Base-by-base conservation (phyloP, 2,113 vertebrate species). In the Patagioenas fasciata region DNA sequence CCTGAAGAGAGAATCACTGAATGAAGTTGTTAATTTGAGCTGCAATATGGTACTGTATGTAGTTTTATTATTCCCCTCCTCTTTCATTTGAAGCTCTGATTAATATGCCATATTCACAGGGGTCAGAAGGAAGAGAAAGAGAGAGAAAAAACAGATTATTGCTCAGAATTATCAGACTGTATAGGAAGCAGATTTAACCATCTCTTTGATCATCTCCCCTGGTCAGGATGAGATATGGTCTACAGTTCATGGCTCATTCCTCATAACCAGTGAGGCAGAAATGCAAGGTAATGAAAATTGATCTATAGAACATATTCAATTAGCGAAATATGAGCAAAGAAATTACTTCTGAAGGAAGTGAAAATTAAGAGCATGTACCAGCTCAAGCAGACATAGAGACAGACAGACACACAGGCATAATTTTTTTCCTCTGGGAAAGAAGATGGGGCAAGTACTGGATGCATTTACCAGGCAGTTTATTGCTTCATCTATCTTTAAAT, bases 231-330 rank as follows among this genome's bases (percentile, higher is more conserved):
- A 96, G 86, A 54, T 80, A 93, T 31, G 18, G 50, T 82, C 91
- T 81, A 13, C n/a, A 75, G 51, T 87, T 91, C 80, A 89, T 38
- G 54, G 77, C 74, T 96, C 13, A 10, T 79, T 91, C 90, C 72
- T 97, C 93, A 50, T 31, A 92, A 81, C 54, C 80, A 82, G 83
- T 58, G 93, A 95, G 86, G 91, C 93, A 94, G 91, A 96, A 97
- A 79, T 48, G 61, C 73, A 91, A 2, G 50, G 65, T 86, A 95
- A 97, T 91, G 93, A 86, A 96, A 96, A 97, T 94, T 86, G 95
- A 96, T 96, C 90, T 79, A 82, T 42, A 92, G 95, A 85, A 91
- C 50, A 25, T 69, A 79, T 26, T 66, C 4, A 0, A 82, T 91
- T 73, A 92, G 54, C 0, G 0, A 96, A 93, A 94, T 89, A 87